Evolutionary conservation across 2,888 invertebrate species (phyloP).

Genomic region (Drosophila glabriapex): DNA sequence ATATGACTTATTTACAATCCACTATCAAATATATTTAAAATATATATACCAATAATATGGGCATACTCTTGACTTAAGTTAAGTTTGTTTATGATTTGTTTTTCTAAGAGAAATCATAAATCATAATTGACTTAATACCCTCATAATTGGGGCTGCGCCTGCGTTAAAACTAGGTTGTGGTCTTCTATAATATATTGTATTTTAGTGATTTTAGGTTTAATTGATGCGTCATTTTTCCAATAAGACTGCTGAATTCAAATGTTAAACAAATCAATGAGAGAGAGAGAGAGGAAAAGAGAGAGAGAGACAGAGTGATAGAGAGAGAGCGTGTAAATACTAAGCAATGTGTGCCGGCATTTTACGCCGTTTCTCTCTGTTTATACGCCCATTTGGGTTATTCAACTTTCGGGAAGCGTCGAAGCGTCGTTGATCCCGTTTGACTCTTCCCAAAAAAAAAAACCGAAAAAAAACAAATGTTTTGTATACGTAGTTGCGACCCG

Average conservation of each 20-base stretch:
- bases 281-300: constrained; percentile 2
- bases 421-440: constrained; percentile 77
- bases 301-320: constrained; percentile 2
- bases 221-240: constrained; percentile 42
- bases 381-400: constrained; percentile 79
- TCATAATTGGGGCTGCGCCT: constrained; percentile 16
- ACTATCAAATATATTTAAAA: neutral
- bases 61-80: neutral
- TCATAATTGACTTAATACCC: neutral
- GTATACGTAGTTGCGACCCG: constrained; percentile 24
- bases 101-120: neutral
- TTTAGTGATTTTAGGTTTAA: constrained; percentile 9
- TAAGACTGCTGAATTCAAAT: constrained; percentile 46
- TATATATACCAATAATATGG: neutral
- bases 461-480: constrained; percentile 30
- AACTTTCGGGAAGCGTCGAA: constrained; percentile 71
- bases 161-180: constrained; percentile 9
- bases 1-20: neutral
- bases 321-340: constrained; percentile 14
- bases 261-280: constrained; percentile 28
- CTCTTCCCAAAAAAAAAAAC: constrained; percentile 53
- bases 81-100: neutral
- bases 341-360: constrained; percentile 53
- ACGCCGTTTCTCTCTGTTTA: constrained; percentile 55
- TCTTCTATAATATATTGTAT: constrained; percentile 22